Evolutionary conservation across 2,797 vertebrate genomes (phyloP).

Genomic region (Squalus acanthias): DNA sequence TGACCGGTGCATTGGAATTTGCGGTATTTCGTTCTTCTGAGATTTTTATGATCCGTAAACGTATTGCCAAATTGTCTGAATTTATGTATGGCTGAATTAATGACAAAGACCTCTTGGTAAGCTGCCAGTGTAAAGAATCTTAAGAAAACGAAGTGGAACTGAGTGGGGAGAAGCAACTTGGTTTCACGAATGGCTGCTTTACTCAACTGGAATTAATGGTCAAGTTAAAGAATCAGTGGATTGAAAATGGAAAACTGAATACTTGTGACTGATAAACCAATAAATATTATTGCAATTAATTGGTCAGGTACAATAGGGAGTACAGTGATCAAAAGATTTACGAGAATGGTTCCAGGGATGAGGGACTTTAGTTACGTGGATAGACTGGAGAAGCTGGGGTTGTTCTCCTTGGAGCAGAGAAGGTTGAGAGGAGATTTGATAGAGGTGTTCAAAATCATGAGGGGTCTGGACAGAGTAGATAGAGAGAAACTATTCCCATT

Average conservation of each 20-base stretch:
- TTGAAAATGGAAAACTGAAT: not conserved
- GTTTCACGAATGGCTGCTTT: not conserved
- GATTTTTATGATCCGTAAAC: not conserved
- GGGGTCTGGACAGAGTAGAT: too few species aligned
- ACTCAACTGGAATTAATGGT: not conserved
- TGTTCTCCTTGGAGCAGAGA: too few species aligned
- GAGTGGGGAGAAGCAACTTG: not conserved
- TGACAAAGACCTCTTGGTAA: slow-evolving; percentile 6
- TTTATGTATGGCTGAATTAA: slow-evolving; percentile 3
- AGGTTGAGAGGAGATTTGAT: too few species aligned
- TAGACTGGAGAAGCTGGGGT: too few species aligned
- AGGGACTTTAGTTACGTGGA: too few species aligned
- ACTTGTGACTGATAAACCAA: not conserved
- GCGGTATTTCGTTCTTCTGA: not conserved
- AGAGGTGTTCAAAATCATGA: too few species aligned
- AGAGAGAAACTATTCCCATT: too few species aligned
- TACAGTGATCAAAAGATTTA: not conserved
- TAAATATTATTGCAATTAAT: not conserved
- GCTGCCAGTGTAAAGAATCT: not conserved
- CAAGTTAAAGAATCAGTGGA: not conserved
- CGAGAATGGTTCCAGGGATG: too few species aligned
- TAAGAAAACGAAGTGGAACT: not conserved
- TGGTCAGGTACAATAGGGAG: not conserved
- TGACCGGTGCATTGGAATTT: not conserved
- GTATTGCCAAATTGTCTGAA: not conserved